Percentiles rank a stretch among this genome's conserved stretches.
Evolutionary conservation across 2,113 vertebrate genomes (phyloP).

Genomic region (Ammospiza nelsoni): DNA sequence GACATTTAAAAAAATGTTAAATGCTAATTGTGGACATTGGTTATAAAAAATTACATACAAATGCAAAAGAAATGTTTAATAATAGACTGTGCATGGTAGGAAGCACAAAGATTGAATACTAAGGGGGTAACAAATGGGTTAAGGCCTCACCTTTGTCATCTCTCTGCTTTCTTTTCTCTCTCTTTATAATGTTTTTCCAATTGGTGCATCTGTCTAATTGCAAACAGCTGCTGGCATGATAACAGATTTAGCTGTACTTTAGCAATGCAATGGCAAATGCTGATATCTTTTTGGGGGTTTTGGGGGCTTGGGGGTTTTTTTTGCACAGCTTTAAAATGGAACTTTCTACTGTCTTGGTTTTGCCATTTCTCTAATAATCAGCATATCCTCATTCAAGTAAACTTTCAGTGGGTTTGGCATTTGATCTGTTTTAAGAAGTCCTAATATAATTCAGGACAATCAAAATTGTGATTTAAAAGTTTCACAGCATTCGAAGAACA

Average conservation of each 20-base stretch:
- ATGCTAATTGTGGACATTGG: neutral
- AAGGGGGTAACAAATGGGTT: neutral
- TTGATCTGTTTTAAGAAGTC: neutral
- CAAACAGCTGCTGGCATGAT: neutral
- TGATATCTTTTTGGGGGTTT: neutral
- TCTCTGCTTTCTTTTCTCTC: neutral
- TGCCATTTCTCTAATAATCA: neutral
- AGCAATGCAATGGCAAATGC: neutral
- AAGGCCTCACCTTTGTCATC: neutral
- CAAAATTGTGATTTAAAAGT: neutral
- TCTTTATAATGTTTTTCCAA: conserved; percentile 6
- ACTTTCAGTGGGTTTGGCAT: neutral
- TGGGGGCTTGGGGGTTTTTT: no score
- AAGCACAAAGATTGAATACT: neutral
- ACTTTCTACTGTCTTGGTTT: no score
- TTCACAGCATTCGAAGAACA: neutral
- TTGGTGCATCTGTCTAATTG: neutral
- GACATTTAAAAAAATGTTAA: neutral
- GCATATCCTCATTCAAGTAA: neutral
- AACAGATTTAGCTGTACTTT: neutral
- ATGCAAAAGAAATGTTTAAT: neutral
- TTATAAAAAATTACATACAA: neutral
- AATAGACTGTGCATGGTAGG: neutral
- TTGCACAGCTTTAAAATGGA: no score
- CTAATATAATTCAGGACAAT: neutral